Percentiles rank a stretch among this genome's conserved stretches.
Evolutionary conservation across 2,113 vertebrate genomes (phyloP).

Genomic region (Eublepharis macularius): DNA sequence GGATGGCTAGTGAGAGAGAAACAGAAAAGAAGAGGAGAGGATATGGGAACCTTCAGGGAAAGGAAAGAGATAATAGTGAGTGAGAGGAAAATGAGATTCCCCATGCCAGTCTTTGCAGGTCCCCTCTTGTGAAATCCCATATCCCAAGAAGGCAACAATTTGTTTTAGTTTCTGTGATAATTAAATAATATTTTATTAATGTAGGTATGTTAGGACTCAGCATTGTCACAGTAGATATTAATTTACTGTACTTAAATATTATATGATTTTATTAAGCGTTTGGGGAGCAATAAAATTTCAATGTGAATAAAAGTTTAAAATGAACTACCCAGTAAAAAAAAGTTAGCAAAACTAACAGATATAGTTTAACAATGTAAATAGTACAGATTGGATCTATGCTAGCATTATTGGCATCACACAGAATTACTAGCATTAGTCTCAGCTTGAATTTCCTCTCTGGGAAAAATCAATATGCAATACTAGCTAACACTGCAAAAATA

Average conservation of each 20-base stretch:
- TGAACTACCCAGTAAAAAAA: constrained; percentile 18
- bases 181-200: too few relatives aligned
- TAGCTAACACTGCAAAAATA: constrained; percentile 48
- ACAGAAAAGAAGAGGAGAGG: too few relatives aligned
- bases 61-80: too few relatives aligned
- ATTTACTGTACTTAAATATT: constrained; percentile 3
- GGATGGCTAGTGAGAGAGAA: too few relatives aligned
- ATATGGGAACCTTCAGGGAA: too few relatives aligned
- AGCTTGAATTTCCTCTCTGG: constrained; percentile 54
- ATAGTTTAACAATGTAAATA: constrained; percentile 52
- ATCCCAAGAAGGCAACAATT: too few relatives aligned
- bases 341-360: not conserved
- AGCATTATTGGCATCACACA: constrained; percentile 49
- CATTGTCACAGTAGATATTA: too few relatives aligned
- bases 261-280: constrained; percentile 46
- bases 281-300: not conserved
- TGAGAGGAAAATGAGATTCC: too few relatives aligned
- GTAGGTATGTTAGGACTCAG: too few relatives aligned
- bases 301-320: constrained; percentile 28
- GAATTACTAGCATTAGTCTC: constrained; percentile 56
- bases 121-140: too few relatives aligned
- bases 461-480: constrained; percentile 65
- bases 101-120: too few relatives aligned
- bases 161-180: too few relatives aligned
- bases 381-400: constrained; percentile 43